Percentiles rank a stretch among this genome's conserved stretches.
These are phyloP conservation scores for Cerceris rybyensis DNA, from an alignment of 2,888 invertebrate species.

Conservation along the genomic window DNA sequence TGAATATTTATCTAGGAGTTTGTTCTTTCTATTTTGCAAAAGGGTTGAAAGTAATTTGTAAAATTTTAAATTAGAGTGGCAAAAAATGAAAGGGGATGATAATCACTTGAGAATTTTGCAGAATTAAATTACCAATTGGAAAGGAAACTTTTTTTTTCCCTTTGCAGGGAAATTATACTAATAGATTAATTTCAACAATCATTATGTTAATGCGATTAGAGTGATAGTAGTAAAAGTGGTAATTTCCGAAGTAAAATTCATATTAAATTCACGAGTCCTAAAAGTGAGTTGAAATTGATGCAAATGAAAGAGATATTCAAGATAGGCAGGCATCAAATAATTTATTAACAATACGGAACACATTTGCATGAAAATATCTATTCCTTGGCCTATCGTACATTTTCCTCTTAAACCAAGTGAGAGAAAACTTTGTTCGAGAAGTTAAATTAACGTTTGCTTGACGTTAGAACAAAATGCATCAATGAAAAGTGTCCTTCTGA, in stretches of 20 bases:
- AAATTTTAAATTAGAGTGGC: too few species aligned
- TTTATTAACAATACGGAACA: conserved; percentile 48
- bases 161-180: too few species aligned
- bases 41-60: too few species aligned
- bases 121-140: too few species aligned
- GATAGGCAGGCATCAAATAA: conserved; percentile 40
- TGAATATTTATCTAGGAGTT: too few species aligned
- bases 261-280: conserved; percentile 2
- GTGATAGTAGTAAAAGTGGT: too few species aligned
- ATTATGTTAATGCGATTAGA: too few species aligned
- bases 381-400: conserved; percentile 25
- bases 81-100: too few species aligned
- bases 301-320: conserved; percentile 30
- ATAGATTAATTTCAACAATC: too few species aligned
- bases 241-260: neutral
- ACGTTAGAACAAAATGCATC: neutral
- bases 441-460: neutral
- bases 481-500: neutral
- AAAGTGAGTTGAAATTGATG: conserved; percentile 35
- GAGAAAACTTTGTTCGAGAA: conserved; percentile 15
- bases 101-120: too few species aligned
- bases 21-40: too few species aligned
- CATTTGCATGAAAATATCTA: conserved; percentile 48
- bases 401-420: conserved; percentile 19
- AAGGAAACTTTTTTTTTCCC: too few species aligned